Evolutionary conservation across 2,797 vertebrate species (phyloP).

Genomic region (Etheostoma perlongum): DNA sequence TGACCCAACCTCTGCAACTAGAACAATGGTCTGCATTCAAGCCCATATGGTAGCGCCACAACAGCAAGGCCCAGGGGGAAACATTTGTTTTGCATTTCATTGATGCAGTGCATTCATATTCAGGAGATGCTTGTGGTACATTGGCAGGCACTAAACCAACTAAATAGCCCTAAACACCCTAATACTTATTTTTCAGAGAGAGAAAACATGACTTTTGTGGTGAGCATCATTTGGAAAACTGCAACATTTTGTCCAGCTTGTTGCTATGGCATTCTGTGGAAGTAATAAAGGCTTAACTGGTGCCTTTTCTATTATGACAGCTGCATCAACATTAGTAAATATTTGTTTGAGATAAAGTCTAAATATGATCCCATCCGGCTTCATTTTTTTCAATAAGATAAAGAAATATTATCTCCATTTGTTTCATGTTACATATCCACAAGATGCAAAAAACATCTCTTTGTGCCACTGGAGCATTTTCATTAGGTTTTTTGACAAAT

Average conservation of each 20-base stretch:
- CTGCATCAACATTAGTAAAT: slow-evolving; percentile 26
- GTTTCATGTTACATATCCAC: not conserved
- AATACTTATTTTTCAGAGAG: slow-evolving; percentile 30
- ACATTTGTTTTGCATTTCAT: slow-evolving; percentile 53
- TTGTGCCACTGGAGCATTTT: slow-evolving; percentile 26
- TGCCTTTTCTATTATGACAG: slow-evolving; percentile 6
- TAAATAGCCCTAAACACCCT: slow-evolving; percentile 15
- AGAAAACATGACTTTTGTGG: slow-evolving; percentile 35
- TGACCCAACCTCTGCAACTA: slow-evolving; percentile 42
- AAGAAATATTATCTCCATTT: slow-evolving; percentile 17
- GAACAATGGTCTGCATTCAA: slow-evolving; percentile 33
- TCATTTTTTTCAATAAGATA: slow-evolving; percentile 12
- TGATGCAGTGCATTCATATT: slow-evolving; percentile 47
- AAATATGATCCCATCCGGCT: not conserved
- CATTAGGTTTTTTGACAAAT: slow-evolving; percentile 31
- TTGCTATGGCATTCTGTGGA: slow-evolving; percentile 54
- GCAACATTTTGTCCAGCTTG: slow-evolving; percentile 17
- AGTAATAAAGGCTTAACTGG: slow-evolving; percentile 21
- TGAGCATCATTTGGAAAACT: slow-evolving; percentile 15
- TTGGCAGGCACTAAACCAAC: slow-evolving; percentile 33
- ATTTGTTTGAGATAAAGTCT: slow-evolving; percentile 11
- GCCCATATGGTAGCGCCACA: slow-evolving; percentile 24
- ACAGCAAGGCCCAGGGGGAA: slow-evolving; percentile 6
- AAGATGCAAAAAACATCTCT: slow-evolving; percentile 10
- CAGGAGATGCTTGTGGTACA: slow-evolving; percentile 23